Base-by-base conservation (phyloP, 2,797 vertebrate genomes). In the Chiroxiphia lanceolata region DNA sequence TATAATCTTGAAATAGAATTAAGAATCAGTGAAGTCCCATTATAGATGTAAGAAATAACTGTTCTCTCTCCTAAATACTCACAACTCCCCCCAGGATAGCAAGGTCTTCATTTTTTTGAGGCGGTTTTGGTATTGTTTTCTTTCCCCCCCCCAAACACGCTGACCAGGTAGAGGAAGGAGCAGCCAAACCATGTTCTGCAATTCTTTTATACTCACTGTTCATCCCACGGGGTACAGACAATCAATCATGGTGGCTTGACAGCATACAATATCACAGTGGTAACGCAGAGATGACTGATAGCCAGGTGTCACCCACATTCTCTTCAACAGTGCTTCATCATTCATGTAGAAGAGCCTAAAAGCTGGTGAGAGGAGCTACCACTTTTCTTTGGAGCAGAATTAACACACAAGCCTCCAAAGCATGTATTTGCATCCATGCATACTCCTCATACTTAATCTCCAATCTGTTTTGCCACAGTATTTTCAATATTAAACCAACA, bases 121-220 rank as follows among this genome's bases (percentile, higher is more conserved):
- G 12, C 0, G 0, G 33, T 47, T 56, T 36, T 13, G 12, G 8
- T 33, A 9, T 56, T 6, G 10, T 0, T 3, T 23, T 44, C 71
- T 57, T 15, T 4, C 14, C 48, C 13, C 26, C 26, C 59, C 15
- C 10, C 1, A 60, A 54, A 45, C 40, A 4, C 15, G 59, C 59
- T 53, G 27, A 57, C 27, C 64, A 56, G 59, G 18, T 38, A 87
- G n/a, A 34, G 8, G 50, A 84, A 80, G 25, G 26, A 80, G 57
- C n/a, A 93, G 72, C 36, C 75, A 64, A 86, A 63, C 18, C 18
- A 54, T 11, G 22, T 60, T 78, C 67, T 64, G 50, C 40, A 83
- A 23, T 78, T 82, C 29, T 60, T 74, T 69, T 48, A 22, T 61
- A 54, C 36, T 50, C 59, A 20, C 27, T 76, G 14, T 64, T 77